These are phyloP conservation scores for Ochropleura leucogaster DNA, from an alignment of 2,888 invertebrate species.

Conservation along the genomic window DNA sequence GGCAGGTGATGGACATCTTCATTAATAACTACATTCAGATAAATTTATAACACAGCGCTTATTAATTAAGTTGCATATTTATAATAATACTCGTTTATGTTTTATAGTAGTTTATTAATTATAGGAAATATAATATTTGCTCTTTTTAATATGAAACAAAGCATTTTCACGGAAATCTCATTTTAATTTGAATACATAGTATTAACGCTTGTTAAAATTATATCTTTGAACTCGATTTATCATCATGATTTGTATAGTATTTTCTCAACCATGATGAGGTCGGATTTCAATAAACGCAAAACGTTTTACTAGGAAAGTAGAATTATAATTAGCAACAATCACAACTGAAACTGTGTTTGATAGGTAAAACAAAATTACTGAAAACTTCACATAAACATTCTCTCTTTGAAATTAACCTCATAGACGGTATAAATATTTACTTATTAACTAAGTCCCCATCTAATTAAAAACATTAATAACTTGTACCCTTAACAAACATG, in stretches of 20 bases:
- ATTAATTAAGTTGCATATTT: neutral
- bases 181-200: neutral
- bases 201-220: neutral
- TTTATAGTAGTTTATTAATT: neutral
- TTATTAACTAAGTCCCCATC: conserved; percentile 21
- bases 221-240: neutral
- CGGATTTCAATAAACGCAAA: no score
- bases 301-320: neutral
- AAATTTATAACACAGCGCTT: neutral
- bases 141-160: neutral
- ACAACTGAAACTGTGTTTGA: neutral
- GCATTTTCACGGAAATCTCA: neutral
- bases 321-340: neutral
- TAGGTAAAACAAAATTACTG: neutral
- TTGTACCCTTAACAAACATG: conserved; percentile 32
- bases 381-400: conserved; percentile 21
- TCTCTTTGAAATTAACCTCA: conserved; percentile 20
- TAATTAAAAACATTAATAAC: conserved; percentile 49
- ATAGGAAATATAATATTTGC: neutral
- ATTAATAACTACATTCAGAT: neutral
- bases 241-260: no score
- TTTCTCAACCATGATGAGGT: no score
- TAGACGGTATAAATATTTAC: conserved; percentile 29
- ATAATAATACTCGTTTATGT: neutral
- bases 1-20: neutral